Conservation (phyloP, 2,888 invertebrate species). For the Neoitamus cyanurus region DNA sequence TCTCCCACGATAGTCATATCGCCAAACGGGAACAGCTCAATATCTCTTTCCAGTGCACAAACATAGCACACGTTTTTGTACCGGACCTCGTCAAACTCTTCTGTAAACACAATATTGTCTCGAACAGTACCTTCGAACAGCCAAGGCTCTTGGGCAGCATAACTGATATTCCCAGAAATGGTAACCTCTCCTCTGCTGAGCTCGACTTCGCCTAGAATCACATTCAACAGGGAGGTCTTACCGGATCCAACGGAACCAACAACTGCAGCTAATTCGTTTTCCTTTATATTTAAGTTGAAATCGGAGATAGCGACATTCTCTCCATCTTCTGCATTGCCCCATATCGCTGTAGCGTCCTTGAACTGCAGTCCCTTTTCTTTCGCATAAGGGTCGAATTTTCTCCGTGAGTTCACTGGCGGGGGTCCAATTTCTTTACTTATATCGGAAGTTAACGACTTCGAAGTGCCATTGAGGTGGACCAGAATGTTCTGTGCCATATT, state of each 20-base stretch:
- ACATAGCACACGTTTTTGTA: slow-evolving; percentile 69
- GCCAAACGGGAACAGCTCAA: slow-evolving; percentile 71
- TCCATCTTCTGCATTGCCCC: slow-evolving; percentile 64
- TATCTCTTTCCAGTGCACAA: slow-evolving; percentile 74
- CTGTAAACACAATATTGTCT: slow-evolving; percentile 94
- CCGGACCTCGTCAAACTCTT: slow-evolving; percentile 71
- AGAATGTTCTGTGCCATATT: slow-evolving; percentile 40
- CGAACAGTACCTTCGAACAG: slow-evolving; percentile 81
- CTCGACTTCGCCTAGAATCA: slow-evolving; percentile 78
- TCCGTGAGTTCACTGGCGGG: slow-evolving; percentile 30
- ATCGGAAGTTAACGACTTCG: background rate
- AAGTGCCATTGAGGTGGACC: slow-evolving; percentile 60
- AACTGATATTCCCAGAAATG: slow-evolving; percentile 75
- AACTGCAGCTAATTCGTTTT: slow-evolving; percentile 65
- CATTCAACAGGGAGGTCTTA: slow-evolving; percentile 78
- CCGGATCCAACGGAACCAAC: slow-evolving; percentile 82
- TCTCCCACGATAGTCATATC: slow-evolving; percentile 72
- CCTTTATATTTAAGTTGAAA: slow-evolving; percentile 67
- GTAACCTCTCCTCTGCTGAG: slow-evolving; percentile 71
- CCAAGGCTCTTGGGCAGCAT: slow-evolving; percentile 89
- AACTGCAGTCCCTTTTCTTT: slow-evolving; percentile 62
- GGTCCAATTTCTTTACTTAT: background rate
- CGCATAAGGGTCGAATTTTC: slow-evolving; percentile 57
- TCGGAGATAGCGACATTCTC: slow-evolving; percentile 59
- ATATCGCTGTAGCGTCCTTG: slow-evolving; percentile 68